These are phyloP conservation scores for Mesocricetus auratus DNA, from an alignment of 2,113 vertebrate genomes.

Conservation along the genomic window DNA sequence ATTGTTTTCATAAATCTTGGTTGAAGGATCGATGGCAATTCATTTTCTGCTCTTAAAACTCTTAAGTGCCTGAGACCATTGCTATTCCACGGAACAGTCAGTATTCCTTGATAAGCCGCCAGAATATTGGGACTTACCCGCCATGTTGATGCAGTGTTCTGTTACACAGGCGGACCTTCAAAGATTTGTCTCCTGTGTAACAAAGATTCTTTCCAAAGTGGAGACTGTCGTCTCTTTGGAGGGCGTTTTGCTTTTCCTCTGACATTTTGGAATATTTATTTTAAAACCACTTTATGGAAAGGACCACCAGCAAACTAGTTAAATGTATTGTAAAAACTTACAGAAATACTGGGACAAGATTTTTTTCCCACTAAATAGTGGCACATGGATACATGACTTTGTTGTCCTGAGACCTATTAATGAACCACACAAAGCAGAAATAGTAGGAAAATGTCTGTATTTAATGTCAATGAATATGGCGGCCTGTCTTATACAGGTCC, in stretches of 20 bases:
- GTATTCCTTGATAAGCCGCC: conserved; percentile 74
- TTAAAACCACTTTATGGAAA: conserved; percentile 61
- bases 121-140: conserved; percentile 70
- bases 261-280: conserved; percentile 78
- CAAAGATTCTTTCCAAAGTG: conserved; percentile 80
- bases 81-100: conserved; percentile 63
- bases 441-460: conserved; percentile 10
- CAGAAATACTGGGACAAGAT: neutral
- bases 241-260: conserved; percentile 66
- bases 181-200: conserved; percentile 72
- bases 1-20: conserved; percentile 84
- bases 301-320: conserved; percentile 37
- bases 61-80: conserved; percentile 65
- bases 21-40: conserved; percentile 73
- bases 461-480: conserved; percentile 10
- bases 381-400: neutral
- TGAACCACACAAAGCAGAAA: conserved; percentile 28
- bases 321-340: conserved; percentile 66
- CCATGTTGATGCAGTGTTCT: conserved; percentile 67
- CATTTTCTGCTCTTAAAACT: conserved; percentile 85
- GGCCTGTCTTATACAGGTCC: neutral
- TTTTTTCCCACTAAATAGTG: conserved; percentile 6
- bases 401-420: neutral
- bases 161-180: conserved; percentile 78
- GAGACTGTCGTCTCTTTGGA: conserved; percentile 75